phyloP scores from a whole-genome alignment of 1,140 invertebrate species.

The Macrostomum lignano region DNA sequence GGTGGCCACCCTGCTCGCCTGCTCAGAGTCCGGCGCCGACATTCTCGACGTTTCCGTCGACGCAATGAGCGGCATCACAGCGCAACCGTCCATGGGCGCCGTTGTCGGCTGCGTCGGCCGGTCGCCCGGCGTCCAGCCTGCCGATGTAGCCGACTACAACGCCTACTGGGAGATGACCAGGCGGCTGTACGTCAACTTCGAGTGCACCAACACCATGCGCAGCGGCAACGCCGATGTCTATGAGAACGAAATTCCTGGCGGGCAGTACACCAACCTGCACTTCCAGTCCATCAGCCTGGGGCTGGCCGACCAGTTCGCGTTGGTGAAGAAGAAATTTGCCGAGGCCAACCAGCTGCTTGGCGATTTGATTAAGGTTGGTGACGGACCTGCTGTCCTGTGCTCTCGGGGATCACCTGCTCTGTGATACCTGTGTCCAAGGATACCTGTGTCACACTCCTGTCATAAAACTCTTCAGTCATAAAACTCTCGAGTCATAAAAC shows the following conservation, averaged over 20 bases:
- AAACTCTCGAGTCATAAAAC: too few species aligned
- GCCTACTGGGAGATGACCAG: too few species aligned
- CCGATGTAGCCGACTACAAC: too few species aligned
- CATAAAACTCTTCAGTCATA: too few species aligned
- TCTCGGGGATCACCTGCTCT: too few species aligned
- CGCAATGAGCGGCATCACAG: conserved; percentile 92
- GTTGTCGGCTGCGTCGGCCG: conserved; percentile 50
- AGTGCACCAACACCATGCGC: conserved; percentile 89
- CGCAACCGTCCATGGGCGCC: conserved; percentile 85
- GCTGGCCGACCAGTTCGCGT: conserved; percentile 84
- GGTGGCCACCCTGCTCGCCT: conserved; percentile 73
- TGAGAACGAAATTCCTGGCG: conserved; percentile 72
- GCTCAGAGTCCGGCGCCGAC: conserved; percentile 73
- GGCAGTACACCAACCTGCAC: conserved; percentile 95
- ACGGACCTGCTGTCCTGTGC: conserved; percentile 1
- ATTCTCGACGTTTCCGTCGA: conserved; percentile 92
- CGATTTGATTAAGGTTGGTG: conserved; percentile 68
- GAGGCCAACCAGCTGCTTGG: conserved; percentile 79
- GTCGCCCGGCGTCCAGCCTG: too few species aligned
- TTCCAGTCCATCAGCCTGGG: conserved; percentile 84
- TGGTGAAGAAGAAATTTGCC: conserved; percentile 76
- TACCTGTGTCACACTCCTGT: too few species aligned
- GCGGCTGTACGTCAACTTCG: conserved; percentile 83
- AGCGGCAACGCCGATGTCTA: conserved; percentile 91
- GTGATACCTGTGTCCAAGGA: too few species aligned